phyloP scores from a whole-genome alignment of 1,140 invertebrate species.

The Babylonia areolata region DNA sequence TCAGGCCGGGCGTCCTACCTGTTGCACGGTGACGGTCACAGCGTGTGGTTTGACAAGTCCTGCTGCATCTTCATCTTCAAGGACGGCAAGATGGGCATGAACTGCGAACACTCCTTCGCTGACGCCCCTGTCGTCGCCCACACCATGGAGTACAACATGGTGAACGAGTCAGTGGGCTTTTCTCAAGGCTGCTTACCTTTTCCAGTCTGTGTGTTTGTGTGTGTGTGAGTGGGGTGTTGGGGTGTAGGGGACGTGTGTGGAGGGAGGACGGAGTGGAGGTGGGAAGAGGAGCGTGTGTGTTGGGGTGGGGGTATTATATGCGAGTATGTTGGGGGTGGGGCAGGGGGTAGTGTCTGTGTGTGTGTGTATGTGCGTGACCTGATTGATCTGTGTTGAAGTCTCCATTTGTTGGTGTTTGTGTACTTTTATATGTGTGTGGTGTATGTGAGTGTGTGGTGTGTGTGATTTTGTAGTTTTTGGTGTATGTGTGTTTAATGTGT shows the following conservation, averaged over 20 bases:
- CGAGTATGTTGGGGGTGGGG: neutral
- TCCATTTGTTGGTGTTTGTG: neutral
- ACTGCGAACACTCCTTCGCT: constrained; percentile 79
- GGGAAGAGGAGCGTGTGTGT: too few relatives aligned
- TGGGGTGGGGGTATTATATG: neutral
- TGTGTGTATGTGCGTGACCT: neutral
- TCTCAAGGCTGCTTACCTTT: neutral
- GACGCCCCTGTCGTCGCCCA: constrained; percentile 81
- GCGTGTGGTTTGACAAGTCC: constrained; percentile 78
- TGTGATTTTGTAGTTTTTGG: neutral
- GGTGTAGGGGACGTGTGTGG: neutral
- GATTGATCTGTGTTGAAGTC: too few relatives aligned
- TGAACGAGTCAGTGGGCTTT: constrained; percentile 76
- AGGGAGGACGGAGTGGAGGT: too few relatives aligned
- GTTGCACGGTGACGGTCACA: constrained; percentile 76
- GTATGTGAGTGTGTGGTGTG: neutral
- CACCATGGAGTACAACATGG: constrained; percentile 78
- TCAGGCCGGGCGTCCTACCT: constrained; percentile 75
- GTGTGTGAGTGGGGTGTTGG: neutral
- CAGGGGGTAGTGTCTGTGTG: neutral
- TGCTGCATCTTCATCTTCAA: constrained; percentile 76
- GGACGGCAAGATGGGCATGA: constrained; percentile 78
- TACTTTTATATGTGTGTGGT: neutral
- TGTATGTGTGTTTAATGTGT: neutral
- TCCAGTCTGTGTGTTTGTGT: neutral